Conservation (phyloP, 2,113 vertebrate species). For the Eudorcas thomsonii region DNA sequence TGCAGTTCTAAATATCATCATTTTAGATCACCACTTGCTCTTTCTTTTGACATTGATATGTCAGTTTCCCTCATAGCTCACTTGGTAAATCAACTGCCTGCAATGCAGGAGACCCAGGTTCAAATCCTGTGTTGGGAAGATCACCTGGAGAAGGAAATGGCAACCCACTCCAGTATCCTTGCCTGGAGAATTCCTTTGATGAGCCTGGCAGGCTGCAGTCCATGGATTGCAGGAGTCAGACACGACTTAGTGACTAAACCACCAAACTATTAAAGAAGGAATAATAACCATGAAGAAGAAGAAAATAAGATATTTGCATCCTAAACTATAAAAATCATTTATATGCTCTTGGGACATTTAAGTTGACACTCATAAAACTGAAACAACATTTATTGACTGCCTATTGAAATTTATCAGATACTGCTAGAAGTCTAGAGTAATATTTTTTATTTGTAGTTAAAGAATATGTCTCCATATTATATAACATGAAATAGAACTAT, state of each 20-base stretch:
- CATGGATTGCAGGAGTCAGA: neutral
- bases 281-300: neutral
- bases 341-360: neutral
- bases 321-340: neutral
- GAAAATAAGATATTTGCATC: neutral
- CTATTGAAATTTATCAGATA: neutral
- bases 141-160: neutral
- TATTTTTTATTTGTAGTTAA: neutral
- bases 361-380: neutral
- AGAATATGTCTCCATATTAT: neutral
- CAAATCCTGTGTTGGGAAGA: rapidly evolving
- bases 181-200: neutral
- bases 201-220: neutral
- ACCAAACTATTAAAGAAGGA: neutral
- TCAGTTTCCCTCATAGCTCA: neutral
- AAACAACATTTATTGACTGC: neutral
- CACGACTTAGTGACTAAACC: neutral
- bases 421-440: neutral
- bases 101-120: neutral
- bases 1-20: neutral
- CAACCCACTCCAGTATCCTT: neutral
- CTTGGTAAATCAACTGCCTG: neutral
- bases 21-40: neutral
- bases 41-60: neutral
- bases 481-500: neutral